Percentiles rank a stretch among this genome's conserved stretches.
Conservation (phyloP, 2,113 vertebrate genomes). For the Archilochus colubris region DNA sequence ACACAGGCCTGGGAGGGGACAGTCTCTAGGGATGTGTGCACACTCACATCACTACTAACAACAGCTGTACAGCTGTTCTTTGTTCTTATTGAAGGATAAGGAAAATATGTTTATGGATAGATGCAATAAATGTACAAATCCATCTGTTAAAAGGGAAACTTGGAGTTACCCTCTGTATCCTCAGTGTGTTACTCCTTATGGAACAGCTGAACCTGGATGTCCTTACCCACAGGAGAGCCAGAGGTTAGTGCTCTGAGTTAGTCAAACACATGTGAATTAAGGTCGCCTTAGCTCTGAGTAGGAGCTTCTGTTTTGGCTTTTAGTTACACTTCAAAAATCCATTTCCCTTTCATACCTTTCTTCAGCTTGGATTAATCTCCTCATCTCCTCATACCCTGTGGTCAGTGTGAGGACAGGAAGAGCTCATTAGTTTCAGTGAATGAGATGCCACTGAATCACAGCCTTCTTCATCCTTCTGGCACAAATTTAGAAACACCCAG, state of each 20-base stretch:
- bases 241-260: neutral
- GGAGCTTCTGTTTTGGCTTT: slow-evolving; percentile 9
- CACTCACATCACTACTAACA: neutral
- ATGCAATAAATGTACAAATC: slow-evolving; percentile 10
- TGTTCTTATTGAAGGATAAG: slow-evolving; percentile 2
- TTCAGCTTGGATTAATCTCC: neutral
- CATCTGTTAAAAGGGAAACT: slow-evolving; percentile 11
- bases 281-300: neutral
- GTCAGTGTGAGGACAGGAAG: neutral
- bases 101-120: neutral
- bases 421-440: neutral
- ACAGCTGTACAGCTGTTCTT: slow-evolving; percentile 8
- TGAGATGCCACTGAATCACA: neutral
- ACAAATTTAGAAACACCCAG: neutral
- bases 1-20: neutral
- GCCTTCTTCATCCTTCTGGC: neutral
- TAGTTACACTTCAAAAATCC: neutral
- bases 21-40: neutral
- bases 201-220: neutral
- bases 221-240: neutral
- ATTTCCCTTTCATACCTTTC: neutral
- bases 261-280: slow-evolving; percentile 27
- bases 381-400: neutral
- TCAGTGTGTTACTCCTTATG: neutral
- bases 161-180: neutral